Base-by-base conservation (phyloP, 2,113 vertebrate genomes). In the Bubo scandiacus region DNA sequence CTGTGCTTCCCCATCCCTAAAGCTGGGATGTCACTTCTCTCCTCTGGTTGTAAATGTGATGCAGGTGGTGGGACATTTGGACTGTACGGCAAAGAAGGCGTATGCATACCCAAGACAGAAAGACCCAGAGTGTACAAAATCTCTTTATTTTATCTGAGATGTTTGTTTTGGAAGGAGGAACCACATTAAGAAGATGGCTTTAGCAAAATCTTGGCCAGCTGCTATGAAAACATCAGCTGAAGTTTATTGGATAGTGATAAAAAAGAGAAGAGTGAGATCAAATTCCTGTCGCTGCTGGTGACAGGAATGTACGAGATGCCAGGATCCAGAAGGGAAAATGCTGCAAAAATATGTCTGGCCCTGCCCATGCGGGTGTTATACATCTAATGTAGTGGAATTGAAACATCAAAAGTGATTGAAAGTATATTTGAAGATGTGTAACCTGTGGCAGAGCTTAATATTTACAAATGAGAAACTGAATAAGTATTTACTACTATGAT, bases 401-500 rank as follows among this genome's bases (percentile, higher is more conserved):
- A 97, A 97, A 96, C 84, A 85, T 96, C 82, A 87, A 8, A 83
- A 94, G 58, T 65, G 82, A 43, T 91, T 96, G 88, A 88, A 92
- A 91, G 57, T 95, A 34, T 77, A 85, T 96, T 92, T 95, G 88
- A 92, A 95, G 84, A 95, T 89, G 15, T 96, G 74, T 97, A 97
- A 94, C 59, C 70, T 95, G 21, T 81, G 82, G 86, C 82, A 88
- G 77, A 91, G 83, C 87, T 63, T 88, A 97, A 94, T 97, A 96
- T 96, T 97, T 98, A 97, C 93, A 98, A 97, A 97, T 96, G 94
- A 97, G 96, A 91, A 97, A 92, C 90, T 96, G 92, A 96, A 51
- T 97, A 97, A 95, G 67, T 97, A 95, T 98, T 96, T 98, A 97
- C 88, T 90, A 95, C 89, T 96, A 8, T 81, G 92, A 93, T 97